Conservation (phyloP, 2,113 vertebrate genomes). For the Thomomys bottae region DNA sequence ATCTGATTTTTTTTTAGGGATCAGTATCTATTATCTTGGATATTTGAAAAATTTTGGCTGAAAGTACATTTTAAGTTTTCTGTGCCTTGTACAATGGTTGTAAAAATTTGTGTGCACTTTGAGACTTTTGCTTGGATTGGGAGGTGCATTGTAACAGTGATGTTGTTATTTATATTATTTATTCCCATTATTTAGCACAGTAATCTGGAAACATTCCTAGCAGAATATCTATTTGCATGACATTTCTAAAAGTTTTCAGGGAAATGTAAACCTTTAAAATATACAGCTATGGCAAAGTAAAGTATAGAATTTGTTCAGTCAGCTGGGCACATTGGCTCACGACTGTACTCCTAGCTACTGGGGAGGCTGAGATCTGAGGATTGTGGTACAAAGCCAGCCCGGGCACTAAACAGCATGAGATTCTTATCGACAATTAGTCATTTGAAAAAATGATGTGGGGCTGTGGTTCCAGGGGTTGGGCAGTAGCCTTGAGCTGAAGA, state of each 20-base stretch:
- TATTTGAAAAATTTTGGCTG: conserved; percentile 35
- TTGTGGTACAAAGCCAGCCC: too few relatives aligned
- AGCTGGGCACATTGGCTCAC: too few relatives aligned
- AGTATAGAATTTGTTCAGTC: conserved; percentile 59
- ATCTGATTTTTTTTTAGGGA: conserved; percentile 55
- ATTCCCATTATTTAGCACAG: conserved; percentile 65
- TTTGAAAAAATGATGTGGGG: too few relatives aligned
- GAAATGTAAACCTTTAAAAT: conserved; percentile 54
- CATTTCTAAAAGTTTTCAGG: conserved; percentile 59
- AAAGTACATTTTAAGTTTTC: conserved; percentile 51
- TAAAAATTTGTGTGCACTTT: conserved; percentile 75
- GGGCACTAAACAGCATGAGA: too few relatives aligned
- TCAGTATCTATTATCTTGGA: conserved; percentile 39
- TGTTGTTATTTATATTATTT: conserved; percentile 79
- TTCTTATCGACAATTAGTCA: too few relatives aligned
- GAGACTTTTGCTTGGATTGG: conserved; percentile 60
- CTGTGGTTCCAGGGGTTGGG: too few relatives aligned
- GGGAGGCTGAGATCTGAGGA: too few relatives aligned
- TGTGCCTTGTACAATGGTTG: conserved; percentile 78
- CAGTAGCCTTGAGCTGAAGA: too few relatives aligned
- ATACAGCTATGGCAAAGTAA: conserved; percentile 51
- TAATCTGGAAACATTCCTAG: conserved; percentile 70
- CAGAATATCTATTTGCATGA: conserved; percentile 69
- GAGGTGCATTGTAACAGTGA: conserved; percentile 63
- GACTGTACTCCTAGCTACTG: too few relatives aligned